Evolutionary conservation across 1,140 invertebrate genomes (phyloP), one percentile per base, ranked within the genome.

Genomic region (Saxidomus purpurata): DNA sequence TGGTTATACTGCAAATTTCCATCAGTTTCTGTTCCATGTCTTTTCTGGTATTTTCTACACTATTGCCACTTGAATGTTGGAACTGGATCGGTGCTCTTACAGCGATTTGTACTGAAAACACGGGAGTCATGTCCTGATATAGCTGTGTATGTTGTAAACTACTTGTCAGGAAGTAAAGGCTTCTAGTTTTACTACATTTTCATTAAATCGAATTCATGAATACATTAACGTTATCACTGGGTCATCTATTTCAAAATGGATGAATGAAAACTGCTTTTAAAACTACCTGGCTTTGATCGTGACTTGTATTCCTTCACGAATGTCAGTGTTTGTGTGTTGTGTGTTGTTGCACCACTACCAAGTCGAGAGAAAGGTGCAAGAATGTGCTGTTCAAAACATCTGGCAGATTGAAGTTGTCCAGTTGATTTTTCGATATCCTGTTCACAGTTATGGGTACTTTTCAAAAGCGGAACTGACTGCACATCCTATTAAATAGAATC

Each of bases 371-470:
- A 97, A 0, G 98, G 98, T 91, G 97, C 97, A 71, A 99, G 97
- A 8, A 97, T 94, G 94, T 98, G 98, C 0, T 96, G 95, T 95
- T 99, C 98, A 3, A 95, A 95, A 94, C 98, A 99, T 4, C 93
- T 96, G 0, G 98, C 97, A 22, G 96, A 96, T 31, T 97, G 97
- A 90, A 98, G 97, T 13, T 98, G 96, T 84, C 97, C 97, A 91
- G 98, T 97, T 93, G 98, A 97, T 92, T 98, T 97, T 93, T 98
- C 97, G 13, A 99, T 97, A 0, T 97, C 97, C 36, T 98, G 97
- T 89, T 97, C 97, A 93, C 98, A 99, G 89, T 97, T 97, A 93
- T 97, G 98, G n/a, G 96, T 96, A 0, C 98, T 98, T 90, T 97
- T 97, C 0, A 98, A 94, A 0, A 98, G 67, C 0, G 67, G 67